Percentiles rank a stretch among this genome's conserved stretches.
These are phyloP conservation scores for Trachymyrmex cornetzi DNA, from an alignment of 1,140 invertebrate species.

Conservation along the genomic window DNA sequence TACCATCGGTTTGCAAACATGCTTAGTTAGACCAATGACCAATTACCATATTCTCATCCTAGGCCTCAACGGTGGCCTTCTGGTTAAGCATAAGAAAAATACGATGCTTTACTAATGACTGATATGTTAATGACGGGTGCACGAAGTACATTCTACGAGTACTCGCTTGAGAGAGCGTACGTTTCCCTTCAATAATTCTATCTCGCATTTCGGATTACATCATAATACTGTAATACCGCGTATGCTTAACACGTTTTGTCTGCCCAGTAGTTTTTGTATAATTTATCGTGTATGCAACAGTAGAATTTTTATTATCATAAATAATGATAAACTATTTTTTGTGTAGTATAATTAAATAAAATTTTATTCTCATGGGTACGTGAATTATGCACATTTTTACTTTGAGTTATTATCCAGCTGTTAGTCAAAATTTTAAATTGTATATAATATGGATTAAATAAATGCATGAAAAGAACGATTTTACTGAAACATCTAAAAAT, in stretches of 20 bases:
- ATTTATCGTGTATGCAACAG: neutral
- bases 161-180: constrained; percentile 57
- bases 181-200: constrained; percentile 58
- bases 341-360: neutral
- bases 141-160: constrained; percentile 62
- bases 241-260: neutral
- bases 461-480: too few species aligned
- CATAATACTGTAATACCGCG: neutral
- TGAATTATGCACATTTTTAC: too few species aligned
- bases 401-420: too few species aligned
- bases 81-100: constrained; percentile 87
- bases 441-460: neutral
- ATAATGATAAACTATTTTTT: neutral
- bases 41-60: constrained; percentile 97
- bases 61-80: constrained; percentile 94
- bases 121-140: constrained; percentile 79
- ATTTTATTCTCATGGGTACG: too few species aligned
- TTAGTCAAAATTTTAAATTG: too few species aligned
- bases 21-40: constrained; percentile 81
- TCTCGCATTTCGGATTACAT: constrained; percentile 29
- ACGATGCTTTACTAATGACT: constrained; percentile 84
- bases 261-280: neutral
- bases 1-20: constrained; percentile 76
- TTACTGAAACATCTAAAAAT: too few species aligned
- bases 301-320: neutral